A percentile compares a stretch with the other conserved stretches of the same genome.
Evolutionary conservation across 2,113 vertebrate genomes (phyloP).

Genomic region (Erpornis zantholeuca): DNA sequence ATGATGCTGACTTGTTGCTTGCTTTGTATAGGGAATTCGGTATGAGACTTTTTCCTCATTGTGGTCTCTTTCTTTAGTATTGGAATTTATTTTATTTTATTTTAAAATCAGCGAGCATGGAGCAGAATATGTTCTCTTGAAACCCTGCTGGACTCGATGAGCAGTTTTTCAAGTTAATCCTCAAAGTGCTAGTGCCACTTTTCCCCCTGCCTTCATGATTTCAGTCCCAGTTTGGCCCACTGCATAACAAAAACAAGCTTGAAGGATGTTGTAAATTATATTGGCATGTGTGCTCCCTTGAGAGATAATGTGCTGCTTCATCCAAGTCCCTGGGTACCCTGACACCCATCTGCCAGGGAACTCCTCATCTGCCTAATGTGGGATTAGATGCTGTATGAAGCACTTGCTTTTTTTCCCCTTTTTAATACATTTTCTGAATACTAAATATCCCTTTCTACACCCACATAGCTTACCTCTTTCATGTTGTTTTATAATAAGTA

Average conservation of each 20-base stretch:
- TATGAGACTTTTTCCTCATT: neutral
- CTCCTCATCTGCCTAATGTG: constrained; percentile 46
- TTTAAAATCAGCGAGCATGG: neutral
- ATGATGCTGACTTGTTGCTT: neutral
- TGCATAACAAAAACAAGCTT: neutral
- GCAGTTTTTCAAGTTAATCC: neutral
- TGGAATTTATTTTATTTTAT: neutral
- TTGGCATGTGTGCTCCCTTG: neutral
- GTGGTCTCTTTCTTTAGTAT: neutral
- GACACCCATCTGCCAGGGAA: constrained; percentile 41
- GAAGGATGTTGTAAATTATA: neutral
- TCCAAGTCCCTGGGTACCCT: constrained; percentile 18
- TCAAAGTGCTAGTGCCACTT: neutral
- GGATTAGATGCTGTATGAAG: constrained; percentile 41
- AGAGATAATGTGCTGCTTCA: neutral
- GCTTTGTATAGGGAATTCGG: neutral
- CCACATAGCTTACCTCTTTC: constrained; percentile 54
- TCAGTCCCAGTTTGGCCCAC: neutral
- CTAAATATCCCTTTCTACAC: constrained; percentile 37
- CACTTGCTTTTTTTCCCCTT: neutral
- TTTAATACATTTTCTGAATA: constrained; percentile 42
- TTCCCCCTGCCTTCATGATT: neutral
- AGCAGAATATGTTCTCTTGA: neutral
- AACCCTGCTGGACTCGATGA: neutral
- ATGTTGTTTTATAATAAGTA: constrained; percentile 65